Evolutionary conservation across 2,113 vertebrate species (phyloP).

Genomic region (Tauraco erythrolophus): DNA sequence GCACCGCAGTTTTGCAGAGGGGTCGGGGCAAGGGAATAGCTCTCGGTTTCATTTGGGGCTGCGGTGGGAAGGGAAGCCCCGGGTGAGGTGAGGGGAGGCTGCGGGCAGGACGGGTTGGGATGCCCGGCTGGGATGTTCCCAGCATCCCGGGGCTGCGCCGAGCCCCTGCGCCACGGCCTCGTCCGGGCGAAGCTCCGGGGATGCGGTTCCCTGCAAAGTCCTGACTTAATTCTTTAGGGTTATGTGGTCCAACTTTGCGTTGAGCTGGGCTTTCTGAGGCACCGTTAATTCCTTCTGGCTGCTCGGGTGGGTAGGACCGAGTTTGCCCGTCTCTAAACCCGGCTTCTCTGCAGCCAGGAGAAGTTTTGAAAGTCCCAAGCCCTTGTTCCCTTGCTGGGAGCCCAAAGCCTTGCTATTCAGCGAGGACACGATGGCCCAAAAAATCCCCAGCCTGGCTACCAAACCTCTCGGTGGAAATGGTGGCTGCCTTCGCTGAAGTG

Average conservation of each 20-base stretch:
- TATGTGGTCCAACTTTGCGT: accelerated
- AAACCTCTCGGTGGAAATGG: background rate
- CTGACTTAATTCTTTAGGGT: background rate
- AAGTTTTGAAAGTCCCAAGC: conserved; percentile 34
- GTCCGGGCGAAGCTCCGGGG: background rate
- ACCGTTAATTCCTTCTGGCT: background rate
- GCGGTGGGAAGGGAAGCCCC: background rate
- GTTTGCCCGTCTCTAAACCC: background rate
- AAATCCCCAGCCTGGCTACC: background rate
- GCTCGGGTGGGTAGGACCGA: background rate
- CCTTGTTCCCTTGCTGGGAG: background rate
- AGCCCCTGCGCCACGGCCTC: background rate
- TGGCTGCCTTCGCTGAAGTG: background rate
- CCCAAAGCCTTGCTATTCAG: background rate
- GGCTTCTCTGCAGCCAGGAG: background rate
- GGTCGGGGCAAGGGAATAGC: background rate
- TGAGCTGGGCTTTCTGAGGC: background rate
- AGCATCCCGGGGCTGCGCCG: background rate
- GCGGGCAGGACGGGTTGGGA: background rate
- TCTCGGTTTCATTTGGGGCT: background rate
- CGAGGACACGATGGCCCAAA: background rate
- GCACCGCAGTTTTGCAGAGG: background rate
- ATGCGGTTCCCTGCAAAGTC: background rate
- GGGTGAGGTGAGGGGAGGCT: too few relatives aligned
- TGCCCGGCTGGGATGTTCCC: background rate